Base-by-base conservation (phyloP, 2,797 vertebrate genomes). In the Catharus ustulatus region DNA sequence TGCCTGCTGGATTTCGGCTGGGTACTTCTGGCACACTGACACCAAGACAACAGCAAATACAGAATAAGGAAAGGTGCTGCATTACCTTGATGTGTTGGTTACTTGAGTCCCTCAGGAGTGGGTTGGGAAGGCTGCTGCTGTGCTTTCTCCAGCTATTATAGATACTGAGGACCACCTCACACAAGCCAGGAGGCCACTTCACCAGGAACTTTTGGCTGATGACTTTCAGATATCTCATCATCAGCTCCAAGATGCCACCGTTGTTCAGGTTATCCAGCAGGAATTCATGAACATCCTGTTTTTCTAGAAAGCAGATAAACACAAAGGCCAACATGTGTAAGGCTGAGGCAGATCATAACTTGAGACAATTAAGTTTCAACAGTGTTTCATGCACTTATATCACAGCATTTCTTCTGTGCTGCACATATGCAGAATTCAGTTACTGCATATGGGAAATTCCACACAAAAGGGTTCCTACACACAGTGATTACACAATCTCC, bases 141-240 rank as follows among this genome's bases (percentile, higher is more conserved):
- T 99, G 98, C 89, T 98, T 98, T 88, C 99, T 98, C 99, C 99
- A 99, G 97, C 91, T 98, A 93, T 98, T 98, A 89, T 99, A 98
- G 84, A 99, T 98, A 64, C 98, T 98, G 90, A 99, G 98, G 10
- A 99, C 98, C 43, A 99, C 98, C 46, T 98, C 97, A 2, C 98
- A 94, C 91, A 99, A 96, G 24, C 99, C 99, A 3, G 97, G 97
- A 3, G 99, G 99, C 99, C 99, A 99, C 91, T 98, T 98, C 94
- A 98, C 97, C 91, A 98, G 94, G 94, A 99, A 99, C 97, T 97
- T 99, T 75, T 98, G 98, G 89, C 99, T 99, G 95, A 99, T 98
- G 23, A 97, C 98, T 97, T 99, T 99, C 77, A 99, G 97, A n/a
- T 99, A 99, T 66, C 98, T 98, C 98, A 99, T 97, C 98, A 99